These are phyloP conservation scores for Apostichopus leukothele DNA, from an alignment of 53 echinoderm and acorn worm species.

Conservation along the genomic window DNA sequence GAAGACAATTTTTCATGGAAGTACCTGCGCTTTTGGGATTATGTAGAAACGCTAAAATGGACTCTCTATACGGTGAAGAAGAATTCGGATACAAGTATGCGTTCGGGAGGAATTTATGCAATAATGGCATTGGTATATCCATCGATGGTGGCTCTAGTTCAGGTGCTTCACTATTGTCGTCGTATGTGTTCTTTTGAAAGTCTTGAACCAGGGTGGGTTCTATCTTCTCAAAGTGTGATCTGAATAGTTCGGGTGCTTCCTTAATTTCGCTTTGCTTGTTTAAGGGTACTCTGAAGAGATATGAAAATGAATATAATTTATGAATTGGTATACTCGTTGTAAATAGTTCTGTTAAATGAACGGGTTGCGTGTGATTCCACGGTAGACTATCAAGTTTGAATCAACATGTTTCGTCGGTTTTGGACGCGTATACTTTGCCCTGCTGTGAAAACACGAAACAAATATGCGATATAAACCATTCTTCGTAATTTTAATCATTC, in stretches of 20 bases:
- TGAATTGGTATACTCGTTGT: not conserved
- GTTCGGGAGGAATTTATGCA: slow-evolving; percentile 11
- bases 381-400: too few species aligned
- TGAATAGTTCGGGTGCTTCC: not conserved
- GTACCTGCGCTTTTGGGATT: slow-evolving; percentile 10
- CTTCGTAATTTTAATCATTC: too few species aligned
- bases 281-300: not conserved
- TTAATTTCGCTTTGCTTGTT: not conserved
- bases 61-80: not conserved
- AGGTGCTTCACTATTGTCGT: not conserved
- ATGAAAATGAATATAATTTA: not conserved
- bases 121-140: not conserved
- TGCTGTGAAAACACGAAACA: too few species aligned
- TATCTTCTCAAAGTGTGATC: too few species aligned
- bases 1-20: slow-evolving; percentile 2
- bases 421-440: too few species aligned
- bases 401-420: too few species aligned
- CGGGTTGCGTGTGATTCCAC: too few species aligned
- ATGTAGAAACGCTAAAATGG: not conserved
- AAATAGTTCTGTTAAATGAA: not conserved
- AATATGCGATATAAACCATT: too few species aligned
- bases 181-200: too few species aligned
- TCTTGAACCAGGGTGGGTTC: too few species aligned
- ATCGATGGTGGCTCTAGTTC: not conserved
- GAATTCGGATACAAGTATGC: slow-evolving; percentile 1